phyloP scores from a whole-genome alignment of 2,888 invertebrate species.

The Acrobasis repandana region DNA sequence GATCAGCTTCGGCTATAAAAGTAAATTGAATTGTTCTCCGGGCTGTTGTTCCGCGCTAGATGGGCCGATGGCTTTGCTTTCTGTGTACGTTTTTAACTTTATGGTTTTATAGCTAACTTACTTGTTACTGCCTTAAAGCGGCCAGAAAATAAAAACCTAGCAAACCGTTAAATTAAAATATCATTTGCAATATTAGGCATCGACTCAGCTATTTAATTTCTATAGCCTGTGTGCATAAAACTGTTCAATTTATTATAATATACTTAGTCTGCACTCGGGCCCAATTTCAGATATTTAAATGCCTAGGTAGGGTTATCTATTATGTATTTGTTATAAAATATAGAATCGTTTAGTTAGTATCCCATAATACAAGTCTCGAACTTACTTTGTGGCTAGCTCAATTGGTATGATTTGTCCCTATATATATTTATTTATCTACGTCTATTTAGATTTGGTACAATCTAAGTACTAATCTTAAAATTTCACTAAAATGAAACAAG shows the following conservation, averaged over 20 bases:
- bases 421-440: too few species aligned
- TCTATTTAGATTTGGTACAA: too few species aligned
- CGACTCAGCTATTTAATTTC: not conserved
- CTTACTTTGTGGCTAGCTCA: too few species aligned
- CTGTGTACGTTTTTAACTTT: slow-evolving; percentile 61
- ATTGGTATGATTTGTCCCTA: too few species aligned
- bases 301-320: too few species aligned
- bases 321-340: too few species aligned
- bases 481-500: not conserved
- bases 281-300: too few species aligned
- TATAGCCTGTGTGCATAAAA: not conserved
- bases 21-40: slow-evolving; percentile 78
- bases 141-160: slow-evolving; percentile 31
- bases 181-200: slow-evolving; percentile 24
- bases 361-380: too few species aligned
- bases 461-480: too few species aligned
- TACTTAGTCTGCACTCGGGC: too few species aligned
- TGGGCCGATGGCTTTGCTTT: slow-evolving; percentile 50
- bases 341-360: too few species aligned
- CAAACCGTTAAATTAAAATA: slow-evolving; percentile 31
- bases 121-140: slow-evolving; percentile 41
- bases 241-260: not conserved
- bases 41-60: slow-evolving; percentile 62
- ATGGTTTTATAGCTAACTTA: slow-evolving; percentile 49
- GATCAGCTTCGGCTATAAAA: slow-evolving; percentile 74